Conservation (phyloP, 1,140 invertebrate species). For the Micrasema minimum region DNA sequence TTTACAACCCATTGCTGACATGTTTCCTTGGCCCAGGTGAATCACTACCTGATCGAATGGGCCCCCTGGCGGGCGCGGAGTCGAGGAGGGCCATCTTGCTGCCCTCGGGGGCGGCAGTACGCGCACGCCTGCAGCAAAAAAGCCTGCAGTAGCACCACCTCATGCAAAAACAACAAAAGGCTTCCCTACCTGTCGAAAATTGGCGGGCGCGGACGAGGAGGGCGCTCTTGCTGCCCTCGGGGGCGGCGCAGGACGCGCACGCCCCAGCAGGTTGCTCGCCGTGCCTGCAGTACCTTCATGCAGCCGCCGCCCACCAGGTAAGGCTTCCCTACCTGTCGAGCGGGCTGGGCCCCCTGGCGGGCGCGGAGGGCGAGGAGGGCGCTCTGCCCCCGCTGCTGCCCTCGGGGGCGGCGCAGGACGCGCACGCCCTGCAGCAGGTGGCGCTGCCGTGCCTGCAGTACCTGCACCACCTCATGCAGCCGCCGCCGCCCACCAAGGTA, state of each 20-base stretch:
- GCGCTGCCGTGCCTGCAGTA: constrained; percentile 65
- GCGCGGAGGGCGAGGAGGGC: constrained; percentile 32
- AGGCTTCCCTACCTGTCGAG: constrained; percentile 65
- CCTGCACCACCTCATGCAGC: constrained; percentile 64
- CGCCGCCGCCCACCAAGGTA: constrained; percentile 43
- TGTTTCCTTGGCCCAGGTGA: no score
- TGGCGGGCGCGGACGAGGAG: constrained; percentile 32
- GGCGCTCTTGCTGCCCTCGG: constrained; percentile 28
- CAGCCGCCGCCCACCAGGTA: constrained; percentile 56
- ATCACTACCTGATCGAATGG: no score
- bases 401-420: constrained; percentile 39
- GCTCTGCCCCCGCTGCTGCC: constrained; percentile 32
- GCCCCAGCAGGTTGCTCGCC: no score
- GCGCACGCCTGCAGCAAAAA: no score
- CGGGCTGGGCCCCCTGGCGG: constrained; percentile 56
- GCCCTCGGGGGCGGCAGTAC: no score
- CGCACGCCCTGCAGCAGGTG: constrained; percentile 64
- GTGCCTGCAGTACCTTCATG: no score
- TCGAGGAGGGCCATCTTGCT: no score
- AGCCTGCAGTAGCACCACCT: no score
- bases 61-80: no score
- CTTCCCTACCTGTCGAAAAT: constrained; percentile 64
- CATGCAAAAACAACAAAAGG: constrained; percentile 61
- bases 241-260: no score
- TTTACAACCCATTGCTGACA: no score